These are phyloP conservation scores for Philaethria dido DNA, from an alignment of 2,888 invertebrate genomes.

Conservation along the genomic window DNA sequence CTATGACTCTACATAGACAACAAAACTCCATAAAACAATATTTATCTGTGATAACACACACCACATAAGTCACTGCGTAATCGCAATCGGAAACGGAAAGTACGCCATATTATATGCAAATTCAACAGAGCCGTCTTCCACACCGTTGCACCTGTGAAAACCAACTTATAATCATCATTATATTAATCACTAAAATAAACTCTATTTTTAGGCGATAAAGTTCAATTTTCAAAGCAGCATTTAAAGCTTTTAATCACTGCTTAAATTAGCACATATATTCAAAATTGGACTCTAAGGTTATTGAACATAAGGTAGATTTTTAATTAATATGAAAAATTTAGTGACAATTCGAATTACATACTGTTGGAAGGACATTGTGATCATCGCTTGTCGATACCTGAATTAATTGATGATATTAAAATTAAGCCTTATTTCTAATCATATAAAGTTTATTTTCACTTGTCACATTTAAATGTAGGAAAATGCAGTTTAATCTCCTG, in stretches of 20 bases:
- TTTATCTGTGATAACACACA: constrained; percentile 52
- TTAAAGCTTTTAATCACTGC: constrained; percentile 37
- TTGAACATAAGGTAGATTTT: constrained; percentile 49
- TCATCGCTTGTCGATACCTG: constrained; percentile 62
- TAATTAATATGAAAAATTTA: constrained; percentile 46
- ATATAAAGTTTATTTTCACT: constrained; percentile 34
- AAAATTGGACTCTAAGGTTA: constrained; percentile 45
- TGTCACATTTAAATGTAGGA: constrained; percentile 20
- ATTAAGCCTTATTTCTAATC: constrained; percentile 47
- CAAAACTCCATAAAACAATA: constrained; percentile 25
- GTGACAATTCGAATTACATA: constrained; percentile 74
- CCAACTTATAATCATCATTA: constrained; percentile 50
- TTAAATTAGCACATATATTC: constrained; percentile 39
- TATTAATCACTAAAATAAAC: constrained; percentile 40
- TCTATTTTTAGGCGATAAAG: constrained; percentile 37
- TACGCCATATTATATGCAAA: constrained; percentile 78
- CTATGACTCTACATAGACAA: background rate
- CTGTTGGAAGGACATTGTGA: constrained; percentile 69
- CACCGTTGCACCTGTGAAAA: constrained; percentile 73
- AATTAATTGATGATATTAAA: constrained; percentile 39
- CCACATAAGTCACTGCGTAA: constrained; percentile 65
- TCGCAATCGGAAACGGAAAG: constrained; percentile 78
- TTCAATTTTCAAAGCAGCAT: constrained; percentile 34
- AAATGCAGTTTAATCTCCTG: constrained; percentile 13
- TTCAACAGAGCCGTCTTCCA: constrained; percentile 79